phyloP scores from a whole-genome alignment of 2,797 vertebrate genomes.

The Gallinago stenura region DNA sequence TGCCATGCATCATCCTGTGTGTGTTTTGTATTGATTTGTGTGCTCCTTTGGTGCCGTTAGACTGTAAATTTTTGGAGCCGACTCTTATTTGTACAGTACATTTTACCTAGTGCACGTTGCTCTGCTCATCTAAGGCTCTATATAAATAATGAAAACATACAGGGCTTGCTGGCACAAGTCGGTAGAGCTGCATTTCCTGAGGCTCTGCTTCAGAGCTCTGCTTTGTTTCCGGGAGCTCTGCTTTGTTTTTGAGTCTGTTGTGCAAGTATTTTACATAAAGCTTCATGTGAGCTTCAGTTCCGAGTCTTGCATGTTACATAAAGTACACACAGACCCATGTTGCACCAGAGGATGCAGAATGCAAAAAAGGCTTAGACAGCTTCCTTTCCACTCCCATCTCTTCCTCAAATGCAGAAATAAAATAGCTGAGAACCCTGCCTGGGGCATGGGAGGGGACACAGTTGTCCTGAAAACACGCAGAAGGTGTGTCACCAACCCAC shows the following conservation, averaged over 20 bases:
- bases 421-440: not conserved
- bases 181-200: not conserved
- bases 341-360: not conserved
- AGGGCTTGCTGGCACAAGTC: constrained; percentile 59
- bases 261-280: not conserved
- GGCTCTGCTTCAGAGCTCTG: constrained; percentile 22
- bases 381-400: not conserved
- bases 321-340: not conserved
- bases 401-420: not conserved
- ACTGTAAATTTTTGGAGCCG: not conserved
- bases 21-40: not conserved
- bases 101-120: not conserved
- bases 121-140: not conserved
- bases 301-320: not conserved
- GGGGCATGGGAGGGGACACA: not conserved
- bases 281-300: not conserved
- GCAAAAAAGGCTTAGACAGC: not conserved
- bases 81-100: not conserved
- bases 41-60: not conserved
- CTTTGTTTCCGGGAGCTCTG: not conserved
- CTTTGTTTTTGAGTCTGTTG: not conserved
- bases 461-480: not conserved
- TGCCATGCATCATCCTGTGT: not conserved
- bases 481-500: not conserved
- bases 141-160: constrained; percentile 47